phyloP scores from a whole-genome alignment of 2,797 vertebrate species.

The Myotis daubentonii region DNA sequence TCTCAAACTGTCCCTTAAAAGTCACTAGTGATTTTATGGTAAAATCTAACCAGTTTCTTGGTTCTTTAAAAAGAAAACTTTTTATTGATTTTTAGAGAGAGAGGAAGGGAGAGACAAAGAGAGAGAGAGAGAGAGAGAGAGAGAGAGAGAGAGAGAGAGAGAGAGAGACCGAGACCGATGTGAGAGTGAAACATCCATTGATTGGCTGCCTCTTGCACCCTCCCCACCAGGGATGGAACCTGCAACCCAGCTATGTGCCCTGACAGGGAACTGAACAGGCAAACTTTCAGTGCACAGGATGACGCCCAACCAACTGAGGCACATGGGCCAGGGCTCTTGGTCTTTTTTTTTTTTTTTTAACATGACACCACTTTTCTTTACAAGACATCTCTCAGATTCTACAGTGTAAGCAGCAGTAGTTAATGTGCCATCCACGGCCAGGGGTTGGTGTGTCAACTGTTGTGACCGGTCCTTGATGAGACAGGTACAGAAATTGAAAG shows the following conservation, averaged over 20 bases:
- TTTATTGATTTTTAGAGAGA: background rate
- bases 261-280: background rate
- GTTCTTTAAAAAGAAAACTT: background rate
- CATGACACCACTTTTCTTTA: background rate
- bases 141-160: background rate
- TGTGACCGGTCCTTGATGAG: background rate
- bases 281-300: background rate
- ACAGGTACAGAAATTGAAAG: background rate
- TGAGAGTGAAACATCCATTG: background rate
- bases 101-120: background rate
- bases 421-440: background rate
- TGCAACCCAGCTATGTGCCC: background rate
- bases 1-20: background rate
- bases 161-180: rapidly evolving
- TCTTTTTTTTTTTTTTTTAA: background rate
- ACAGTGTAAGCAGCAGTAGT: background rate
- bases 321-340: background rate
- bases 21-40: background rate
- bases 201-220: background rate
- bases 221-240: background rate
- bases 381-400: background rate
- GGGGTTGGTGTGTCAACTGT: background rate
- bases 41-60: background rate
- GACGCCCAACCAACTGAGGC: background rate
- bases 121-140: background rate